Evolutionary conservation across 1,140 invertebrate species (phyloP).

Genomic region (Tribolium madens): DNA sequence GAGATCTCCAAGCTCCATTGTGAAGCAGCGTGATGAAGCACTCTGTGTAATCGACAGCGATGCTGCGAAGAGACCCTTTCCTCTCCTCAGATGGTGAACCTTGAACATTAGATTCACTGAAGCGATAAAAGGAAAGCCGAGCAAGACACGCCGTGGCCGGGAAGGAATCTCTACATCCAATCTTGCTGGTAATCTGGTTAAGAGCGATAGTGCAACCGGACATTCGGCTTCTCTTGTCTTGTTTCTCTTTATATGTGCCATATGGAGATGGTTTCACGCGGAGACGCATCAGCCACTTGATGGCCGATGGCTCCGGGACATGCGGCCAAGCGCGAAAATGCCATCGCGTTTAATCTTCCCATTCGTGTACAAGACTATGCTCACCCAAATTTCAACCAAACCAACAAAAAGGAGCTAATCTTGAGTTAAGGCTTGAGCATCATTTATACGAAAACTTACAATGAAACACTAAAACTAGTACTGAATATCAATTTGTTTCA

Average conservation of each 20-base stretch:
- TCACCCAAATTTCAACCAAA: neutral
- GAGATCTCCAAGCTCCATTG: neutral
- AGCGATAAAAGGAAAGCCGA: conserved; percentile 35
- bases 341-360: neutral
- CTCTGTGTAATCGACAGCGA: conserved; percentile 36
- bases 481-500: no score
- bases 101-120: conserved; percentile 36
- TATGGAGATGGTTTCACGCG: conserved; percentile 8
- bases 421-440: neutral
- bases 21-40: conserved; percentile 31
- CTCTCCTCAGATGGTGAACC: conserved; percentile 35
- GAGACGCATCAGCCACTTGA: neutral
- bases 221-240: conserved; percentile 1
- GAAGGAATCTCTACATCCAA: conserved; percentile 35
- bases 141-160: conserved; percentile 20
- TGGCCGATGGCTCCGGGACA: conserved; percentile 15
- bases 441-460: no score
- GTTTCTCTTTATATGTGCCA: conserved; percentile 15
- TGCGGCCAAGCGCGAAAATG: conserved; percentile 31
- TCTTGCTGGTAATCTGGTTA: conserved; percentile 34
- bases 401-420: conserved; percentile 5
- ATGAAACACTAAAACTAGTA: no score
- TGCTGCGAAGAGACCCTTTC: conserved; percentile 31
- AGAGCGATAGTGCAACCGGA: conserved; percentile 32
- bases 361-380: neutral